Conservation (phyloP, 2,113 vertebrate genomes). For the Phycodurus eques region DNA sequence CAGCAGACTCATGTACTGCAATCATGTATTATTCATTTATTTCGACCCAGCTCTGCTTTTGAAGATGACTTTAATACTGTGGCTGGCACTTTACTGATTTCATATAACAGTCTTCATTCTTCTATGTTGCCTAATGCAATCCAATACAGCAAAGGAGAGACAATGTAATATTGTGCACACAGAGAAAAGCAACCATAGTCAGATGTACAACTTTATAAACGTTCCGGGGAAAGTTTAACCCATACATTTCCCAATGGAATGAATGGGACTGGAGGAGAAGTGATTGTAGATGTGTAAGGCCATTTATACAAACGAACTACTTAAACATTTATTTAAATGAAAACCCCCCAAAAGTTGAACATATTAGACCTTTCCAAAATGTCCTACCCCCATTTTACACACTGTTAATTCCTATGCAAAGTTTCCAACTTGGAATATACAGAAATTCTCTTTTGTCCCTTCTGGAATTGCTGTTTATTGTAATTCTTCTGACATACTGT, state of each 20-base stretch:
- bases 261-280: neutral
- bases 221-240: neutral
- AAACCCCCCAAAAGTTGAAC: neutral
- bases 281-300: neutral
- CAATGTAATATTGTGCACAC: neutral
- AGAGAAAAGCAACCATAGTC: neutral
- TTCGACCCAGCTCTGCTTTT: conserved; percentile 48
- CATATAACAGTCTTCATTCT: conserved; percentile 3
- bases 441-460: no score
- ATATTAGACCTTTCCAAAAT: neutral
- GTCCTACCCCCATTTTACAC: neutral
- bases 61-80: conserved; percentile 45
- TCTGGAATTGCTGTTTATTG: no score
- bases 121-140: neutral
- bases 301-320: neutral
- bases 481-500: neutral
- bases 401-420: neutral
- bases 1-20: conserved; percentile 31
- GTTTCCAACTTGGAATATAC: no score
- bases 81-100: conserved; percentile 38
- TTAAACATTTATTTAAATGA: neutral
- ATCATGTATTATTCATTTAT: conserved; percentile 50
- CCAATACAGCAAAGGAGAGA: neutral
- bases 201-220: neutral
- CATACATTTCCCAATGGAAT: neutral